phyloP scores from a whole-genome alignment of 2,797 vertebrate genomes.

The Acanthurus lineatus region DNA sequence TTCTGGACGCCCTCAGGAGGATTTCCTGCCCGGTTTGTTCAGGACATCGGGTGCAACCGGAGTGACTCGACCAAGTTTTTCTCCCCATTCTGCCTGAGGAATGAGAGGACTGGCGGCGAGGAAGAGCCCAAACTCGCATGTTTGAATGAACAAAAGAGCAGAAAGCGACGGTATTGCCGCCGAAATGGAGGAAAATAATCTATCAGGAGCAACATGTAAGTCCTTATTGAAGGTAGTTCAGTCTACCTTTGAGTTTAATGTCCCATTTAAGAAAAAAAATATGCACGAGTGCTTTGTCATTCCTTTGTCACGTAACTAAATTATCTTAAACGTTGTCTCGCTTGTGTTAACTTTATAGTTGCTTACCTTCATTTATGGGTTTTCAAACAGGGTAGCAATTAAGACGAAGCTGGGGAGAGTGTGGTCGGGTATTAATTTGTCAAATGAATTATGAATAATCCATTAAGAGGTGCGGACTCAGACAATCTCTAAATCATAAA shows the following conservation, averaged over 20 bases:
- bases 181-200: conserved; percentile 73
- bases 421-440: conserved; percentile 6
- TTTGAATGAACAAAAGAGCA: conserved; percentile 80
- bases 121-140: conserved; percentile 72
- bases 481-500: not conserved
- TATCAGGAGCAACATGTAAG: conserved; percentile 80
- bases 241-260: not conserved
- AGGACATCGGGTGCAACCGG: conserved; percentile 55
- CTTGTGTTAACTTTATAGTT: conserved; percentile 12
- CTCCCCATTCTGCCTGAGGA: conserved; percentile 72
- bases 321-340: not conserved
- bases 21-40: conserved; percentile 43
- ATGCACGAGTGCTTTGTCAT: conserved; percentile 38
- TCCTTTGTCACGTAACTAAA: conserved; percentile 21
- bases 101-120: conserved; percentile 78
- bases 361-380: not conserved
- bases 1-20: not conserved
- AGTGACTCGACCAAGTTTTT: conserved; percentile 72
- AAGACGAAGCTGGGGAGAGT: not conserved
- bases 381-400: conserved; percentile 4
- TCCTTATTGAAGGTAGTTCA: conserved; percentile 9
- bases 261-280: too few relatives aligned
- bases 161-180: conserved; percentile 69
- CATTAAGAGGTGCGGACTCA: conserved; percentile 19
- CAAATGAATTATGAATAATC: conserved; percentile 47